Conservation (phyloP, 92 coral and sea anemone genomes). For the Nematostella vectensis region DNA sequence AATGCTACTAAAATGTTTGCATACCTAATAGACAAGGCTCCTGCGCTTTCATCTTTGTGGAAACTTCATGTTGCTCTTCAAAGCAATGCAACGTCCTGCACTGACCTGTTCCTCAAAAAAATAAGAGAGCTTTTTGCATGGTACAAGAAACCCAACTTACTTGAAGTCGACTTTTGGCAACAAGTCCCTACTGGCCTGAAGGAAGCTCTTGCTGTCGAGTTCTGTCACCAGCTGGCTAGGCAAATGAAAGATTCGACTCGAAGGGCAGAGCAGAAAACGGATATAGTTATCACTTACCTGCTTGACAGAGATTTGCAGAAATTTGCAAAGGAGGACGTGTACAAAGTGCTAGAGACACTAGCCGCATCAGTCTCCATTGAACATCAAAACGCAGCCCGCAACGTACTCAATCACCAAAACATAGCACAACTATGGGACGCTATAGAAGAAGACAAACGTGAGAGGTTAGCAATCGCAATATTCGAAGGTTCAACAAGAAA, state of each 20-base stretch:
- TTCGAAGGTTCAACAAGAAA: too few species aligned
- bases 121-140: slow-evolving; percentile 10
- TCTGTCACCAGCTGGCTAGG: slow-evolving; percentile 14
- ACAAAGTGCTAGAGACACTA: neutral
- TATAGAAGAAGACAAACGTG: too few species aligned
- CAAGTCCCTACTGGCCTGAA: slow-evolving; percentile 32
- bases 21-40: too few species aligned
- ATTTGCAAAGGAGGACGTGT: slow-evolving; percentile 1
- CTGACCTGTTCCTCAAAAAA: slow-evolving; percentile 3
- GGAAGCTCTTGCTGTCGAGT: slow-evolving; percentile 24
- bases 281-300: slow-evolving; percentile 11
- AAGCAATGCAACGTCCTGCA: too few species aligned
- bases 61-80: too few species aligned
- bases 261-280: slow-evolving; percentile 1
- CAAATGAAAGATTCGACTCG: slow-evolving; percentile 9
- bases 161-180: slow-evolving; percentile 31
- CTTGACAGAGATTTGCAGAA: slow-evolving; percentile 32
- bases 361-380: slow-evolving; percentile 4
- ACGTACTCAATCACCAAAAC: neutral
- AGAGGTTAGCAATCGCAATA: too few species aligned
- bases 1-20: too few species aligned
- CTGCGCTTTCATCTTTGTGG: too few species aligned
- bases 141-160: slow-evolving; percentile 24
- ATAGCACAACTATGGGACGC: too few species aligned
- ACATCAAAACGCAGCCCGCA: slow-evolving; percentile 1